Evolutionary conservation across 2,113 vertebrate genomes (phyloP).

Genomic region (Hydrolagus affinis): DNA sequence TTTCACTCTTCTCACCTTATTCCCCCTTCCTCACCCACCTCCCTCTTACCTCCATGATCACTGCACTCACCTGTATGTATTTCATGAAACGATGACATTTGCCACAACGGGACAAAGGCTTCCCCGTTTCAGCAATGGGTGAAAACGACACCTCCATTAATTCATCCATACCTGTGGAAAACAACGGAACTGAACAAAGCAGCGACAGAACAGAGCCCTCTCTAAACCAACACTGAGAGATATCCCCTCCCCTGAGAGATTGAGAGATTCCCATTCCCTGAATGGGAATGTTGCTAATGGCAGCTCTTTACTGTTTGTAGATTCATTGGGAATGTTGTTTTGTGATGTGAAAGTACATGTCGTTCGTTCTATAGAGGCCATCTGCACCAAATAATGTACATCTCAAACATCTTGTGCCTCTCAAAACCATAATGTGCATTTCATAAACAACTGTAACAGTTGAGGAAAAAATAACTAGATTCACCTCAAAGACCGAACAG

Average conservation of each 20-base stretch:
- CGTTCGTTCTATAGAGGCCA: no score
- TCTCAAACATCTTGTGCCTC: no score
- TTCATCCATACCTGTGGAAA: conserved; percentile 81
- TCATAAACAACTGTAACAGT: no score
- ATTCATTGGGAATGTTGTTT: no score
- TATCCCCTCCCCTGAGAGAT: neutral
- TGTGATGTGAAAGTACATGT: no score
- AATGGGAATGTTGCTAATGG: no score
- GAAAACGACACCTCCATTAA: conserved; percentile 97
- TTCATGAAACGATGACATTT: conserved; percentile 98
- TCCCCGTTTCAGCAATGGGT: conserved; percentile 81
- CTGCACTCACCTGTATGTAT: conserved; percentile 80
- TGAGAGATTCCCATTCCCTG: neutral
- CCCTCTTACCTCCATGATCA: neutral
- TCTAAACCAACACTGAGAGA: neutral
- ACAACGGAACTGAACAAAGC: neutral
- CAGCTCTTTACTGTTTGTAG: no score
- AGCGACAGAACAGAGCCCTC: neutral
- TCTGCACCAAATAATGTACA: no score
- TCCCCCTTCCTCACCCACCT: no score
- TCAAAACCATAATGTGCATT: no score
- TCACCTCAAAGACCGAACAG: no score
- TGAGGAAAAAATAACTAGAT: no score
- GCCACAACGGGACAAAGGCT: conserved; percentile 90
- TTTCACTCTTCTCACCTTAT: neutral